Evolutionary conservation across 2,888 invertebrate genomes (phyloP), one percentile per base, ranked within the genome.

Genomic region (Epistrophe grossulariae): DNA sequence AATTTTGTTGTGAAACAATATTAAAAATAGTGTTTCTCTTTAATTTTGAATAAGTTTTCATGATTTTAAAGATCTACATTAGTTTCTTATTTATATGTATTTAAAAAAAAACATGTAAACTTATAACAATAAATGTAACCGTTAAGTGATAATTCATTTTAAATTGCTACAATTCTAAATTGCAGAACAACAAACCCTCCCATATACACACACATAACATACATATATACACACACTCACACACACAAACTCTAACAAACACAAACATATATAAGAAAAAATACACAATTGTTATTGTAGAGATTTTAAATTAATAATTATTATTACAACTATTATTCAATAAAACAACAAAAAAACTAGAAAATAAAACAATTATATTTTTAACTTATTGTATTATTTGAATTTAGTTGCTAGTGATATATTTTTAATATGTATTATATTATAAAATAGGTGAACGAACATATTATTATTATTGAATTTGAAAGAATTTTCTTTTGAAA

Each of bases 71-170:
- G 83, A 82, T 83, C 82, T 87, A 83, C 83, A 76, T 83, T 82
- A 87, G 83, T 83, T 87, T 83, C 79, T 87, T 82, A 87, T 83
- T 87, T 87, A 87, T 87, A n/a, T n/a, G n/a, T n/a, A 87, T 83
- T 40, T 70, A 38, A 52, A 50, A 17, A 17, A 17, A 35, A 19
- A 8, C 24, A 64, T 45, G 24, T 52, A 83, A 66, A 76, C 83
- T 83, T 60, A 79, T 68, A 87, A 82, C 79, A 83, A 87, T 79
- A 87, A 68, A 87, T 82, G 82, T 87, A 87, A 87, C 79, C 79
- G 17, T 76, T 83, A 83, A 87, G 87, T 87, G 87, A 83, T 83
- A 87, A 83, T 83, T 79, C 87, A 83, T 70, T 76, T 45, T 43
- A 79, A 84, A 84, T 76, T 81, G 77, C 77, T 84, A 81, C 72